phyloP scores from a whole-genome alignment of 2,113 vertebrate genomes.

The Butorides virescens region DNA sequence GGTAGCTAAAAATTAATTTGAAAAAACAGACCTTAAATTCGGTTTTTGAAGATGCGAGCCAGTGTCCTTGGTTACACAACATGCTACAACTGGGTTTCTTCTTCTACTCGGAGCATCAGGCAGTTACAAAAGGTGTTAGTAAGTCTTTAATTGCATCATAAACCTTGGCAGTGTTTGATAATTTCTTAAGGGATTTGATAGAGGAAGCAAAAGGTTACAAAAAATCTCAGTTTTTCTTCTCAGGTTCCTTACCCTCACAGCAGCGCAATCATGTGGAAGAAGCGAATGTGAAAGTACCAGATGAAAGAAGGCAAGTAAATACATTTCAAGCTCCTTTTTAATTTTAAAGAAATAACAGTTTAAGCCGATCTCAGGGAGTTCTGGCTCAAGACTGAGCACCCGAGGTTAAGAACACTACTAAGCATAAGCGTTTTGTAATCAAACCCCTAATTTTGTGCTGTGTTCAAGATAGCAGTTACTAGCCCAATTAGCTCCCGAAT shows the following conservation, averaged over 20 bases:
- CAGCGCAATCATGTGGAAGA: background rate
- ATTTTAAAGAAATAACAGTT: background rate
- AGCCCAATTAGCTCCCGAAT: background rate
- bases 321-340: background rate
- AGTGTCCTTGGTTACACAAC: background rate
- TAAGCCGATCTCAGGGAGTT: background rate
- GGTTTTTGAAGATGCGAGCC: background rate
- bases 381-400: background rate
- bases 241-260: background rate
- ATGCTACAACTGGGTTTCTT: background rate
- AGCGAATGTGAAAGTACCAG: background rate
- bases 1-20: background rate
- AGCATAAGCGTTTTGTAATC: background rate
- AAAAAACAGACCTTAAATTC: background rate
- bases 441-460: background rate
- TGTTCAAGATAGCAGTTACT: background rate
- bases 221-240: conserved; percentile 16
- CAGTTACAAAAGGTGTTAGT: background rate
- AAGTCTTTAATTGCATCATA: conserved; percentile 12
- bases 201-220: conserved; percentile 18
- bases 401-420: background rate
- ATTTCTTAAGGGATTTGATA: conserved; percentile 23
- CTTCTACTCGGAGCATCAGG: background rate
- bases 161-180: background rate
- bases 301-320: conserved; percentile 3